phyloP scores from a whole-genome alignment of 2,113 vertebrate genomes.

The Gulo gulo region DNA sequence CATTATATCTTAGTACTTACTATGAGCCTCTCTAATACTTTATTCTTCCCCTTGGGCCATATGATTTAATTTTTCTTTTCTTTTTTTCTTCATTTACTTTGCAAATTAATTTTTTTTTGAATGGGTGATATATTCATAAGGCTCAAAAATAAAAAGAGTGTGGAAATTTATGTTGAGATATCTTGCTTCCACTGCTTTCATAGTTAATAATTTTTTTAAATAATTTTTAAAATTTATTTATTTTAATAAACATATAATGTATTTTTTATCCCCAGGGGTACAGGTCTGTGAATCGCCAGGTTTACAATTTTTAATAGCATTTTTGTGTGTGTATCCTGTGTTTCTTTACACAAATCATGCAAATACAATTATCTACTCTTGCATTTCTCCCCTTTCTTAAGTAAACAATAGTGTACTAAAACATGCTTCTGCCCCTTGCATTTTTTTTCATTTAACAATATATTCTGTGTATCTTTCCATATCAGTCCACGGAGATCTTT shows the following conservation, averaged over 20 bases:
- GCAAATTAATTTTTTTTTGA: neutral
- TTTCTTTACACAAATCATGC: neutral
- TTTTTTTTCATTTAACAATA: slow-evolving; percentile 7
- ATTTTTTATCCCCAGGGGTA: too few species aligned
- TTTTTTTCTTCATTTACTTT: neutral
- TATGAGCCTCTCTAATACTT: neutral
- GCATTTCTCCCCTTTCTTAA: neutral
- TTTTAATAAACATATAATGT: too few species aligned
- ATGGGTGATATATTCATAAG: neutral
- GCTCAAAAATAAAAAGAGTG: neutral
- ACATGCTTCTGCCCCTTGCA: neutral
- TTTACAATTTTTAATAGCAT: neutral
- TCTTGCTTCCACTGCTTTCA: neutral
- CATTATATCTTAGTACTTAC: neutral
- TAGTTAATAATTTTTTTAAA: neutral
- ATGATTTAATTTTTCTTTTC: neutral
- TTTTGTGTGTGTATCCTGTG: neutral
- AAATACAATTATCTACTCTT: neutral
- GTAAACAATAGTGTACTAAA: neutral
- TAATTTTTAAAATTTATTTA: too few species aligned
- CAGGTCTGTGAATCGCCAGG: too few species aligned
- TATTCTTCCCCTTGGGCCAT: neutral
- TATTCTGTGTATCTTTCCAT: neutral
- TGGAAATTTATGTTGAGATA: neutral
- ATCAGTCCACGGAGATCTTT: neutral